Evolutionary conservation across 1,140 invertebrate genomes (phyloP), one percentile per base, ranked within the genome.

Genomic region (Parasteatoda tepidariorum): DNA sequence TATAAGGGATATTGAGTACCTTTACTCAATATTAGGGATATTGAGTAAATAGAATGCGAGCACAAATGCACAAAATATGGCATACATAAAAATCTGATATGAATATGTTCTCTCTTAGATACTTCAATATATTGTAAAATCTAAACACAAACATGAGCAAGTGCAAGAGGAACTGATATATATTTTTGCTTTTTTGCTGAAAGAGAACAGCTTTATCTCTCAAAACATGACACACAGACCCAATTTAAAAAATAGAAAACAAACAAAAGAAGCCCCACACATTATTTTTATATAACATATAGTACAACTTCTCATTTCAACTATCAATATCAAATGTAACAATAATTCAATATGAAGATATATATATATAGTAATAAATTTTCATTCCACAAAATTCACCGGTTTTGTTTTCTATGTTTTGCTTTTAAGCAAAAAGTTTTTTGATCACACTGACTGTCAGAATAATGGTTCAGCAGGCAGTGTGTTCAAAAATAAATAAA

Each of bases 11-110:
- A 59, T 79, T 24, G 6, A 67, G 13, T 67, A 33, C 68, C 62
- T 68, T 28, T 28, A n/a, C n/a, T n/a, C n/a, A n/a, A n/a, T n/a
- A n/a, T n/a, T n/a, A n/a, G n/a, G n/a, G n/a, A n/a, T 31, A 55
- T 79, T 22, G 7, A 57, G 78, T 81, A 41, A 41, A 41, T 41
- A 81, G 31, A 81, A 81, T 81, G 67, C 78, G 70, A 70, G 78
- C 55, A 74, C 30, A 61, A 61, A 74, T 24, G 54, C 66, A 81
- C 55, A 81, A 81, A 81, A 81, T 81, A 81, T 71, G 78, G 78
- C 78, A 81, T 57, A 70, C 78, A 61, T 62, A 70, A 70, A 70
- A 61, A 70, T 81, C 54, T 81, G 78, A 81, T 81, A 81, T 81
- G 78, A 33, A 59, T 70, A 38, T 81, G 41, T 79, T 79, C 75